phyloP scores from a whole-genome alignment of 2,113 vertebrate species.

The Hystrix brachyura region DNA sequence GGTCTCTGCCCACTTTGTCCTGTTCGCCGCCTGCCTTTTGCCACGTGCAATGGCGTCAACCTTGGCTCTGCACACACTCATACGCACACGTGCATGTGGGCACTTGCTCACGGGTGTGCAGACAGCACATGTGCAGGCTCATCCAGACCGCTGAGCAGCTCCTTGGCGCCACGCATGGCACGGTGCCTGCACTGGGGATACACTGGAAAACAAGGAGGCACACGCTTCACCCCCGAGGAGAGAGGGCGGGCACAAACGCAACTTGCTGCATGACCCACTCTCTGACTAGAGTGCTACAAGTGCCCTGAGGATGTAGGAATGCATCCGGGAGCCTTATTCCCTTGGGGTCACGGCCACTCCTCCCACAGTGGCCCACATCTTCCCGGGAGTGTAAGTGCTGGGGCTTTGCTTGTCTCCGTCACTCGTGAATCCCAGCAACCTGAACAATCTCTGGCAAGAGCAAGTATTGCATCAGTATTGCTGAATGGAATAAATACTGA shows the following conservation, averaged over 20 bases:
- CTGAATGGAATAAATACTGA: conserved; percentile 42
- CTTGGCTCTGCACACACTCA: neutral
- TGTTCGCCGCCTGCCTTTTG: neutral
- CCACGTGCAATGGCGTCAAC: neutral
- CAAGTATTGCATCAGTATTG: neutral
- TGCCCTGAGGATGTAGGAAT: neutral
- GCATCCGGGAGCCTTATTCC: neutral
- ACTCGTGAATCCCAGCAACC: neutral
- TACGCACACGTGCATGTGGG: neutral
- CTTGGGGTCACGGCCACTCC: neutral
- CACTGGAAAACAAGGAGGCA: neutral
- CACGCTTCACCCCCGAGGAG: neutral
- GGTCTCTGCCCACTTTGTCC: neutral
- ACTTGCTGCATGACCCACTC: neutral
- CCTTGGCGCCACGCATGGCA: neutral
- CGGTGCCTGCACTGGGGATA: neutral
- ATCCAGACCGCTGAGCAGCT: neutral
- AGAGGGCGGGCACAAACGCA: neutral
- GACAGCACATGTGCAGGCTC: neutral
- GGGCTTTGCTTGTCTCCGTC: neutral
- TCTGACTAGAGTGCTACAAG: neutral
- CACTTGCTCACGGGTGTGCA: neutral
- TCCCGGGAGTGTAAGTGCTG: neutral
- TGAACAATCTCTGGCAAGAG: neutral
- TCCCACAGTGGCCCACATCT: neutral